Base-by-base conservation (phyloP, 2,113 vertebrate genomes). In the Marmota monax region DNA sequence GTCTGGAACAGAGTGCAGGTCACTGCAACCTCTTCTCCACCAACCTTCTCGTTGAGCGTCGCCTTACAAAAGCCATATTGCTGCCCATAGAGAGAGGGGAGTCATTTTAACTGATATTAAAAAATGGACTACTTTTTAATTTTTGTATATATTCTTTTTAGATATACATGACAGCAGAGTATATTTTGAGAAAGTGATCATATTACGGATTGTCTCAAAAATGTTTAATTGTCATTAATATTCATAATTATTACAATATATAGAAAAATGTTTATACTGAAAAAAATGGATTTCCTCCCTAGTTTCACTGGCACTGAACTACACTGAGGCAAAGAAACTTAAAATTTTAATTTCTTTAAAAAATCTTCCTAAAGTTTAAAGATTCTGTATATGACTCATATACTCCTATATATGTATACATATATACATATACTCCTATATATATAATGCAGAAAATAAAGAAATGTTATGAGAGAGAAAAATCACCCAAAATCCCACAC, bases 31-130 rank as follows among this genome's bases (percentile, higher is more conserved):
- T 98, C 80, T 88, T 98, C 97, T 7, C 76, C 65, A 8, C 25
- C 95, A 87, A 0, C 0, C 0, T 42, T 56, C 73, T 61, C 32
- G 3, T 63, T 18, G 82, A 95, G 6, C 0, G 34, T 34, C 2
- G 97, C 98, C 78, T 63, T 98, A 88, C 99, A 99, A 97, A 98
- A 98, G 32, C 99, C 99, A 48, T 97, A 97, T 94, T 98, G 98
- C 99, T 99, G 95, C n/a, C 27, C 96, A 83, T 92, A 80, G 92
- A 86, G 96, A 96, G 61, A 95, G 0, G 96, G 61, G 63, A 37
- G 5, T 76, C 48, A 95, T 56, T 72, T 51, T 42, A 84, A n/a
- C 4, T 37, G 29, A 86, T 39, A 25, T n/a, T 42, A 73, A 51
- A 82, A 67, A 32, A 8, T 42, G 8, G 25, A 13, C 48, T 13